Conservation (phyloP, 2,113 vertebrate species). For the Tachuris rubrigastra region DNA sequence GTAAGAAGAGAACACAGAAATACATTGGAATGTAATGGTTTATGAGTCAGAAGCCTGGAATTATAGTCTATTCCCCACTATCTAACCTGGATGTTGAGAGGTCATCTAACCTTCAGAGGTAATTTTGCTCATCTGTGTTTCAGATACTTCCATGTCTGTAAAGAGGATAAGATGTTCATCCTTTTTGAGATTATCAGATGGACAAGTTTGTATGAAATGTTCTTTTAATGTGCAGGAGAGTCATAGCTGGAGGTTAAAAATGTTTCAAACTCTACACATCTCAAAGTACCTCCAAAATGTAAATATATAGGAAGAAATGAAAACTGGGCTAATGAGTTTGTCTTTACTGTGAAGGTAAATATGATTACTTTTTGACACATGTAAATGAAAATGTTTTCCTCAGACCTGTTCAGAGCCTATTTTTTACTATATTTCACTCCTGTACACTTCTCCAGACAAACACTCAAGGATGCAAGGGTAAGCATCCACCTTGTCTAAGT, state of each 20-base stretch:
- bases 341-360: neutral
- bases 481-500: neutral
- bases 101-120: neutral
- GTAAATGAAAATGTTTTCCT: neutral
- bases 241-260: neutral
- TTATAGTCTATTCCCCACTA: neutral
- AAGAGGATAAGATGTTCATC: neutral
- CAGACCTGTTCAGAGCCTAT: neutral
- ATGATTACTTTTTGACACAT: neutral
- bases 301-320: neutral
- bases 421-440: neutral
- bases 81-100: neutral
- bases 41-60: neutral
- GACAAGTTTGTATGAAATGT: neutral
- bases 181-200: neutral
- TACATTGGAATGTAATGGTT: neutral
- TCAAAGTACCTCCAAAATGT: neutral
- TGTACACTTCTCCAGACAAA: neutral
- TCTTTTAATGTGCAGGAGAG: neutral
- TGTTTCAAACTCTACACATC: neutral
- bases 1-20: neutral
- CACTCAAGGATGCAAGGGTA: neutral
- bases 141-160: neutral
- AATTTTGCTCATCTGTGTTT: neutral
- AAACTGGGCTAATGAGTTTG: neutral